Percentiles rank a stretch among this genome's conserved stretches.
These are phyloP conservation scores for Paramisgurnus dabryanus DNA, from an alignment of 2,113 vertebrate genomes.

Conservation along the genomic window DNA sequence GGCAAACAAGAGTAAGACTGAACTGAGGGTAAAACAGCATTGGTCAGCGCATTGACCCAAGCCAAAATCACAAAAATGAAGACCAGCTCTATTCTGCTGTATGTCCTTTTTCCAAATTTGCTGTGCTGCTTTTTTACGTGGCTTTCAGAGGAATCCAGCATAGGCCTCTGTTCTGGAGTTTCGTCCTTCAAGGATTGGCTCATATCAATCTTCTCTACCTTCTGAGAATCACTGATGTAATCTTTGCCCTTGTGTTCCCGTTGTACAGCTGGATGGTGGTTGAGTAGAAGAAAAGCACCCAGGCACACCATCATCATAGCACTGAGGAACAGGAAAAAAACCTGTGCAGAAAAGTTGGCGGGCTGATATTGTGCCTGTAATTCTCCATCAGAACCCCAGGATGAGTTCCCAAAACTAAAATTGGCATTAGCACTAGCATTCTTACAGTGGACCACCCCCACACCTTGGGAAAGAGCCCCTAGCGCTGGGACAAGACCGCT, in stretches of 20 bases:
- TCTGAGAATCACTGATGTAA: slow-evolving; percentile 57
- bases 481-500: slow-evolving; percentile 81
- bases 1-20: slow-evolving; percentile 85
- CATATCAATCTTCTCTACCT: slow-evolving; percentile 61
- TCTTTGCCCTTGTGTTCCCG: slow-evolving; percentile 62
- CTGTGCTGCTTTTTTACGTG: slow-evolving; percentile 51
- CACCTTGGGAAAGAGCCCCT: slow-evolving; percentile 79
- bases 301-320: slow-evolving; percentile 78
- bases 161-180: slow-evolving; percentile 72
- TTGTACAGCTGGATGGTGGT: slow-evolving; percentile 71
- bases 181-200: slow-evolving; percentile 59
- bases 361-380: slow-evolving; percentile 71
- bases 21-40: slow-evolving; percentile 80
- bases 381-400: background rate
- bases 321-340: slow-evolving; percentile 81
- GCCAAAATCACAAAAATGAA: slow-evolving; percentile 78
- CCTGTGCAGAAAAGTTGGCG: slow-evolving; percentile 74
- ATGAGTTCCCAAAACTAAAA: slow-evolving; percentile 53
- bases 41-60: slow-evolving; percentile 84
- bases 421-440: slow-evolving; percentile 62
- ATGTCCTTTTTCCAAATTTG: slow-evolving; percentile 66
- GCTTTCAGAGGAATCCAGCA: slow-evolving; percentile 61
- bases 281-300: slow-evolving; percentile 76
- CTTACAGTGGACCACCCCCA: slow-evolving; percentile 72
- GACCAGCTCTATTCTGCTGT: slow-evolving; percentile 63